Evolutionary conservation across 1,140 invertebrate genomes (phyloP).

Genomic region (Drosophila sechellia): DNA sequence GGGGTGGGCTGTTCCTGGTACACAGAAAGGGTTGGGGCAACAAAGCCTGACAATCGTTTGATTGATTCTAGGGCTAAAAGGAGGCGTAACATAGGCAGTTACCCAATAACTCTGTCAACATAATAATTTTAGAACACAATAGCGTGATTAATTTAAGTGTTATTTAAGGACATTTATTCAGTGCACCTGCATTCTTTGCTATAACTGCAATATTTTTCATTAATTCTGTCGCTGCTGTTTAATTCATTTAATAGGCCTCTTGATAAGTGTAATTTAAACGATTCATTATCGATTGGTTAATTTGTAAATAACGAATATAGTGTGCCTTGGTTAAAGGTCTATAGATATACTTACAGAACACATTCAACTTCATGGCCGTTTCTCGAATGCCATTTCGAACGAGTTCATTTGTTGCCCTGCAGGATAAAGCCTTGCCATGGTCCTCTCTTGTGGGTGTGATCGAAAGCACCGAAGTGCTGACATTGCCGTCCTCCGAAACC

Average conservation of each 20-base stretch:
- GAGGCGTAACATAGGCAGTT: not conserved
- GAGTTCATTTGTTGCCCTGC: slow-evolving; percentile 91
- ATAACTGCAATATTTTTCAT: not conserved
- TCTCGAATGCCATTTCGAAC: slow-evolving; percentile 90
- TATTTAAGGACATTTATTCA: not conserved
- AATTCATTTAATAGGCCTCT: not conserved
- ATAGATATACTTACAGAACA: slow-evolving; percentile 90
- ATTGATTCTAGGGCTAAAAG: slow-evolving; percentile 11
- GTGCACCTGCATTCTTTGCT: not conserved
- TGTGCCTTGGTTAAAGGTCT: too few relatives aligned
- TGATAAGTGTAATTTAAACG: not conserved
- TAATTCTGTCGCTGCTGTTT: not conserved
- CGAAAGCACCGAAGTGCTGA: slow-evolving; percentile 90
- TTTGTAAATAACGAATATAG: not conserved
- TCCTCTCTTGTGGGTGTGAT: slow-evolving; percentile 91
- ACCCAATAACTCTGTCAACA: not conserved
- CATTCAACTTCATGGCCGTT: slow-evolving; percentile 91
- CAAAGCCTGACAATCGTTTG: slow-evolving; percentile 2
- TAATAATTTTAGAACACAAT: not conserved
- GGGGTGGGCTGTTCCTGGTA: slow-evolving; percentile 24
- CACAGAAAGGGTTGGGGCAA: slow-evolving; percentile 8
- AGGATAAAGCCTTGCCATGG: slow-evolving; percentile 91
- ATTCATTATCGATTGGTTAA: not conserved
- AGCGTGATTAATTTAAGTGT: not conserved
- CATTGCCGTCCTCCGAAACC: slow-evolving; percentile 91